Base-by-base conservation (phyloP, 1,140 invertebrate genomes). In the Cardiocondyla obscurior region DNA sequence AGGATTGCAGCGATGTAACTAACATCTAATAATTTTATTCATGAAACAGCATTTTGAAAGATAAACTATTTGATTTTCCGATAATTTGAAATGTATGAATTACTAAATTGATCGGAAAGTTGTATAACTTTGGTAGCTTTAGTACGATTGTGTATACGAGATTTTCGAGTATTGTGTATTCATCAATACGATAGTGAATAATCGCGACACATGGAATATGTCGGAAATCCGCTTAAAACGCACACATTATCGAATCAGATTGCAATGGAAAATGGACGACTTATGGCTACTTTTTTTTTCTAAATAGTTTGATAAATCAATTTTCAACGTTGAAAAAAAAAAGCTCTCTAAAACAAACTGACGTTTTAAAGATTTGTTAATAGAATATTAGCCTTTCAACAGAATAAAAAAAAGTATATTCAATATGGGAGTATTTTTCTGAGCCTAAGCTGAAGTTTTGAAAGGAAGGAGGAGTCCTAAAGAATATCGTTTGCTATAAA, bases 181-280 rank as follows among this genome's bases (percentile, higher is more conserved):
- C 14, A 12, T 36, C 42, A 49, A 36, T 39, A 39, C 14, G 22
- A 51, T 16, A 51, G 14, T 49, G 19, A 62, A 64, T 76, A 46
- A 64, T 62, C 30, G 33, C 14, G 42, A 64, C n/a, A 64, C 30
- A 7, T 76, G 42, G 2, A 39, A 64, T 5, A 44, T 25, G 14
- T 49, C 57, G 57, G 49, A 64, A 76, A 64, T 76, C 28, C 28
- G 30, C 53, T 73, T 73, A 73, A 73, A 73, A 39, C 42, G 22
- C 44, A 25, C 33, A 39, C 5, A 16, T 73, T 22, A 58, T 42
- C 19, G 51, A 73, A 39, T 42, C 16, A 22, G n/a, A 42, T 58
- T 39, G 22, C 14, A 39, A 42, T 57, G 8, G 8, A 28, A 72
- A 28, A 58, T 57, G 25, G 6, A 42, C 22, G 30, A 73, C 39